Evolutionary conservation across 2,113 vertebrate genomes (phyloP).

Genomic region (Oostethus manadensis): DNA sequence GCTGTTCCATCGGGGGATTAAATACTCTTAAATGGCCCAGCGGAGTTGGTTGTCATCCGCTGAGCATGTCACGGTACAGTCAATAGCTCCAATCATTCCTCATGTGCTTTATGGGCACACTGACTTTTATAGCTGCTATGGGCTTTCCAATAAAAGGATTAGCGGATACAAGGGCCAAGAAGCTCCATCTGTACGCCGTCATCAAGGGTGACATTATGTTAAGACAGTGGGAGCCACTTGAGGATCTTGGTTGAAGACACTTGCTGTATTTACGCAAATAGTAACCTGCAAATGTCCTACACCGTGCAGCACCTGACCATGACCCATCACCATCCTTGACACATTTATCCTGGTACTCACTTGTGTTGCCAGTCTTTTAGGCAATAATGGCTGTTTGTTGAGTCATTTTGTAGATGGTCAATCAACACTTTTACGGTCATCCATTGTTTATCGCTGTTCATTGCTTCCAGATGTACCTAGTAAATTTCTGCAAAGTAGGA

Average conservation of each 20-base stretch:
- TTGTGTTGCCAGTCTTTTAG: no score
- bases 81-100: conserved; percentile 66
- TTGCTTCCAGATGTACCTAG: no score
- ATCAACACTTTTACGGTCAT: no score
- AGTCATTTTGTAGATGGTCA: no score
- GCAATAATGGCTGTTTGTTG: no score
- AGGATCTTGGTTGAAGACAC: conserved; percentile 18
- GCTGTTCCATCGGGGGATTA: conserved; percentile 49
- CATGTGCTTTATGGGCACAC: conserved; percentile 61
- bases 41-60: conserved; percentile 48
- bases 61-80: conserved; percentile 58
- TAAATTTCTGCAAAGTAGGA: no score
- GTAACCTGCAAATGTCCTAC: no score
- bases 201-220: conserved; percentile 42
- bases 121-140: conserved; percentile 66
- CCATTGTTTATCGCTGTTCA: no score
- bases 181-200: conserved; percentile 44
- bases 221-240: conserved; percentile 35
- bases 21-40: conserved; percentile 53
- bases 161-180: conserved; percentile 37
- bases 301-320: no score
- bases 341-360: no score
- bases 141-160: conserved; percentile 60
- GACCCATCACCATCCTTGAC: no score
- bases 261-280: not conserved